These are phyloP conservation scores for Caenorhabditis doughertyi DNA, from an alignment of 2,888 invertebrate species.

Conservation along the genomic window DNA sequence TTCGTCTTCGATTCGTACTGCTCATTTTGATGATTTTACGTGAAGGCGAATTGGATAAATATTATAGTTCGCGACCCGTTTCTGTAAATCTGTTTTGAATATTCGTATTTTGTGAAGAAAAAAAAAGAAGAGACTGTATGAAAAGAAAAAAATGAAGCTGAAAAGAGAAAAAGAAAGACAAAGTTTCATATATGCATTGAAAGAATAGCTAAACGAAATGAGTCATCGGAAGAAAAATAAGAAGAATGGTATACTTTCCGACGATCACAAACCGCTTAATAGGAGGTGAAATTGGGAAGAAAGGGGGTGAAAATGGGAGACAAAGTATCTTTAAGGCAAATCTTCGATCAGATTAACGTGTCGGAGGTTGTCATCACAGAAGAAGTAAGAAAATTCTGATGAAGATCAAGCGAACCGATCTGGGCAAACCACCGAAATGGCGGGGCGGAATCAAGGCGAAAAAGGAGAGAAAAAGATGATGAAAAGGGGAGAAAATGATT, in stretches of 20 bases:
- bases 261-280: conserved; percentile 17
- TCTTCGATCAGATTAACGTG: conserved; percentile 48
- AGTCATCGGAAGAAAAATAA: conserved; percentile 14
- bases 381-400: conserved; percentile 29
- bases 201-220: conserved; percentile 15
- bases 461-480: conserved; percentile 31
- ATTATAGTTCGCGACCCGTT: conserved; percentile 55
- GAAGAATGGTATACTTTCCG: conserved; percentile 11
- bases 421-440: conserved; percentile 33
- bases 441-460: conserved; percentile 26
- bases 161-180: conserved; percentile 15
- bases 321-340: conserved; percentile 44
- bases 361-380: conserved; percentile 37
- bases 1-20: conserved; percentile 8
- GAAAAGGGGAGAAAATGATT: conserved; percentile 45
- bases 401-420: conserved; percentile 52
- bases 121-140: not conserved
- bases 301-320: not conserved
- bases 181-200: conserved; percentile 16
- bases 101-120: not conserved
- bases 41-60: conserved; percentile 30
- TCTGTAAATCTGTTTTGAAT: conserved; percentile 28
- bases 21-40: conserved; percentile 14
- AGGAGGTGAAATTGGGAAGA: conserved; percentile 14
- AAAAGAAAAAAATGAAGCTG: not conserved